Percentiles rank a stretch among this genome's conserved stretches.
Conservation (phyloP, 2,113 vertebrate genomes). For the Eidolon helvum region DNA sequence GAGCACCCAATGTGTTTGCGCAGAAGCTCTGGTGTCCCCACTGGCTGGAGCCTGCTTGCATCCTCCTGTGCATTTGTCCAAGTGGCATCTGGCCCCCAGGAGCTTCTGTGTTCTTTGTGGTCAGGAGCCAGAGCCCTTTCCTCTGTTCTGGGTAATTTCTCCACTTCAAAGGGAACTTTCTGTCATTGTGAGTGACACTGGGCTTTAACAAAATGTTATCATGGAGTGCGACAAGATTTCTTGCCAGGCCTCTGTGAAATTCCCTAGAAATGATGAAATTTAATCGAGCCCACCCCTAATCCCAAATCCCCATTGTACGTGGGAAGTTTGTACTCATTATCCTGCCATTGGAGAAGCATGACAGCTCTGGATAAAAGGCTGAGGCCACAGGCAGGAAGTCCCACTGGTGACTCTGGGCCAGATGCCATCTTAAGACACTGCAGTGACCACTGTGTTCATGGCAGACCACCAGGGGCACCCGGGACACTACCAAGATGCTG, state of each 20-base stretch:
- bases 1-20: accelerated
- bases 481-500: background rate
- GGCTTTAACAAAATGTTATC: background rate
- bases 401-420: background rate
- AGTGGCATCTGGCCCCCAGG: background rate
- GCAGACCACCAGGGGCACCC: background rate
- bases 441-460: accelerated
- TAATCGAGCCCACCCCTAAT: background rate
- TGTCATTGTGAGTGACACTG: background rate
- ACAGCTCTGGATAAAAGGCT: background rate
- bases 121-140: background rate
- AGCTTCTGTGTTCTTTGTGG: background rate
- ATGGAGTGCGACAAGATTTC: background rate
- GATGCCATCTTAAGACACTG: background rate
- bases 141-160: background rate
- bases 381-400: background rate
- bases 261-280: background rate
- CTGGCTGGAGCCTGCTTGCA: background rate
- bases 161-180: background rate
- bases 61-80: background rate
- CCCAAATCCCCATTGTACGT: accelerated
- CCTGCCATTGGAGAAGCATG: background rate
- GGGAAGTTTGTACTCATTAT: accelerated
- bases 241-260: background rate
- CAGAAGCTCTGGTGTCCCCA: background rate